Conservation (phyloP, 2,113 vertebrate species). For the Apteryx mantelli region DNA sequence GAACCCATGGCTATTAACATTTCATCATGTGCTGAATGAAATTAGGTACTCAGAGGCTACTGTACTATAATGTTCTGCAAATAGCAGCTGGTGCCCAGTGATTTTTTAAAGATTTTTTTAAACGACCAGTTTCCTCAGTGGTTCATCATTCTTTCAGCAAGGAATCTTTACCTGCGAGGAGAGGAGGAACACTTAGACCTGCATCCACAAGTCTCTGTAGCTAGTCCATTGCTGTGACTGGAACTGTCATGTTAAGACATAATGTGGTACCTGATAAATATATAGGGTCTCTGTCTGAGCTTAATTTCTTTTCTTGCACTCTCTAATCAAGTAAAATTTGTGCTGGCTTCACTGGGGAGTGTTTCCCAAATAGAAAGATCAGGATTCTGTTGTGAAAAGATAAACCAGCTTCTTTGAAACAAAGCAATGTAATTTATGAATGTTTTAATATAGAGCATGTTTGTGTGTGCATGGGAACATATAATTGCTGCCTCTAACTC, state of each 20-base stretch:
- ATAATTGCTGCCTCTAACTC: rapidly evolving
- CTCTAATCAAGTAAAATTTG: not conserved
- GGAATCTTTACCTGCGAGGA: not conserved
- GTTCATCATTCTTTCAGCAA: not conserved
- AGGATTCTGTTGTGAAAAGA: not conserved
- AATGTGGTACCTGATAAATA: not conserved
- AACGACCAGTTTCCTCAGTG: not conserved
- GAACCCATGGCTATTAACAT: not conserved
- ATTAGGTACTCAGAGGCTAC: not conserved
- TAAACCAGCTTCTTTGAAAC: not conserved
- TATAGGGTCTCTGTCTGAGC: not conserved
- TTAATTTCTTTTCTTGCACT: not conserved
- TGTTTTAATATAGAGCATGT: not conserved
- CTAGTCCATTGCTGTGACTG: not conserved
- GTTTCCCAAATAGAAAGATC: not conserved
- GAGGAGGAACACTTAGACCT: not conserved
- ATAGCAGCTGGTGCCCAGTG: not conserved
- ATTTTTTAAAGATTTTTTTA: not conserved
- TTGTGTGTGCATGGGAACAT: not conserved
- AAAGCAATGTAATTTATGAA: not conserved
- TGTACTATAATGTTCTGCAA: not conserved
- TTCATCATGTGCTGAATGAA: not conserved
- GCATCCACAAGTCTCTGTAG: not conserved
- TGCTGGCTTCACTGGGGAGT: not conserved
- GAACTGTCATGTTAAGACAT: rapidly evolving